Base-by-base conservation (phyloP, 2,888 invertebrate genomes). In the Priocnemis perturbator region DNA sequence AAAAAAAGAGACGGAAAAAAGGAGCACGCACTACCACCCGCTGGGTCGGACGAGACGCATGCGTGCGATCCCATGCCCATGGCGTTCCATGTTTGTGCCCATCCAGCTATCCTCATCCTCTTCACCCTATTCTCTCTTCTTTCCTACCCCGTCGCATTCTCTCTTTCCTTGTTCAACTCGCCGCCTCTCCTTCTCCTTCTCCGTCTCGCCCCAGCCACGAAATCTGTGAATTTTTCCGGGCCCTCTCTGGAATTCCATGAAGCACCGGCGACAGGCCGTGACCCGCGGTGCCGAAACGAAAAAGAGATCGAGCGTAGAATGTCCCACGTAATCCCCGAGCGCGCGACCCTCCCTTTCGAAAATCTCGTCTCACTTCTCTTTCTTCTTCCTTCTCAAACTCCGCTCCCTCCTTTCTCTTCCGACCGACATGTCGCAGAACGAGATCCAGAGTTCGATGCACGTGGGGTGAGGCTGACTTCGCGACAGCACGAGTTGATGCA, bases 1-100 rank as follows among this genome's bases (percentile, higher is more conserved):
- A 48, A 68, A 64, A 64, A 74, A 61, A 60, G 23, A 37, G 57
- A 44, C 65, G 59, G 69, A 75, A 76, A 69, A 67, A 67, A 81
- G 48, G 67, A 69, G 69, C 69, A 64, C 65, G 59, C 79, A 71
- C 65, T 77, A 77, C 86, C 86, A 85, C 87, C 88, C 88, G 87
- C 86, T 88, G 87, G 80, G 87, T 66, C 73, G 79, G 81, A 84
- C 82, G 81, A 85, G 85, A 83, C 82, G 83, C 83, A 83, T 83
- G 84, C 83, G 83, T 83, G 82, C 81, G 84, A 87, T 86, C 82
- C 83, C 82, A 81, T 81, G 68, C 79, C 77, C 76, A 79, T 72
- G 82, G 81, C 82, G 79, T 83, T 78, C 79, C 76, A 75, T 77
- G 70, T 67, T 71, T 72, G 60, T 75, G 60, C 63, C 69, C 67